Evolutionary conservation across 1,140 invertebrate species (phyloP).

Genomic region (Tribolium madens): DNA sequence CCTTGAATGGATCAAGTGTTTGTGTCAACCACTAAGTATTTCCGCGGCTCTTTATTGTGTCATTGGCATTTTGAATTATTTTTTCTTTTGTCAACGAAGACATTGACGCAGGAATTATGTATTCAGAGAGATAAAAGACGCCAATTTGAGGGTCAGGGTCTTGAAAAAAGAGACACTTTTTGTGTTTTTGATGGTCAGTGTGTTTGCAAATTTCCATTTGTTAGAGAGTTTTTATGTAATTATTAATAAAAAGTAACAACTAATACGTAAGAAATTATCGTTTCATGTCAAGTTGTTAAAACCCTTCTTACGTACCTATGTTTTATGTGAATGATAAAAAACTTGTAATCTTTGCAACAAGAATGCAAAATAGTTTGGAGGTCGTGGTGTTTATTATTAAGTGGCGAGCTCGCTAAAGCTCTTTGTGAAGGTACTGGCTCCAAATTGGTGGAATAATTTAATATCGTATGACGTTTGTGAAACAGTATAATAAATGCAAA

Average conservation of each 20-base stretch:
- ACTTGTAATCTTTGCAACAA: background rate
- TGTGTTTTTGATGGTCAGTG: background rate
- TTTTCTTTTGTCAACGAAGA: background rate
- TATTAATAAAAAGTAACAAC: too few relatives aligned
- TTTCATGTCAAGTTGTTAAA: background rate
- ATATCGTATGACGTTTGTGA: background rate
- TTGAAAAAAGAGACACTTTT: background rate
- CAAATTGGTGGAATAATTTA: background rate
- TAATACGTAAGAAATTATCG: too few relatives aligned
- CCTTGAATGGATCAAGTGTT: background rate
- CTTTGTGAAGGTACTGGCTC: background rate
- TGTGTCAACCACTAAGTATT: background rate
- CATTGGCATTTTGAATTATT: background rate
- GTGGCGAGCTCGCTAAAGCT: background rate
- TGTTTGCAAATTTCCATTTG: too few relatives aligned
- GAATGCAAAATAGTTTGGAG: background rate
- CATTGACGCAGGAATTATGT: background rate
- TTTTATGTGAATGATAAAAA: background rate
- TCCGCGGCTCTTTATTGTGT: background rate
- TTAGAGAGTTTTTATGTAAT: too few relatives aligned
- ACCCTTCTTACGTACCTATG: background rate
- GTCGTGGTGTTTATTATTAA: too few relatives aligned
- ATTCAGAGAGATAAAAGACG: background rate
- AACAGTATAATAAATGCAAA: background rate
- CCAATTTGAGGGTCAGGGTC: background rate